Evolutionary conservation across 1,140 invertebrate species (phyloP), one percentile per base, ranked within the genome.

Genomic region (Lerema accius): DNA sequence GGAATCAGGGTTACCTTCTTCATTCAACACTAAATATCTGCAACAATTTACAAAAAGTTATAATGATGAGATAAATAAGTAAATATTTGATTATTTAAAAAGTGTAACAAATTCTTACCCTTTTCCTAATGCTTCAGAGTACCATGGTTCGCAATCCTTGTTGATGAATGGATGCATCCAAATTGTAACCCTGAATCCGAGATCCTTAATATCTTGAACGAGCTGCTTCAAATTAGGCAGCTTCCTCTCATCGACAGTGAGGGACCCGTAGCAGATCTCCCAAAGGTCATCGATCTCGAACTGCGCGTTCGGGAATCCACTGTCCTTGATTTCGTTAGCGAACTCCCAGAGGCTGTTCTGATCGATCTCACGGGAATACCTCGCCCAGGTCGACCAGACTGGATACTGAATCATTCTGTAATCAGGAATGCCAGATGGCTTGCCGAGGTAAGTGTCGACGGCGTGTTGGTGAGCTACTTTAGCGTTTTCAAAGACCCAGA

Each of bases 121-220:
- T 23, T 93, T 92, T 0, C 81, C 70, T 35, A 91, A 78, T 51
- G 94, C 94, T 11, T 92, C 82, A 0, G 91, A 72, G 56, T 93
- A 93, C 69, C 93, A 95, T 4, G 92, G 92, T 3, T 92, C 80
- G 74, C 96, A 98, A 39, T 94, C 92, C 50, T 93, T 91, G 76
- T 97, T 97, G 23, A 97, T 95, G 73, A 98, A 98, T 0, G 97
- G 97, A 93, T 98, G 97, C 17, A 97, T 94, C 96, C 97, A 98
- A 0, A 98, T 80, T 0, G 96, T 95, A 0, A 96, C 94, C 3
- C 94, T 91, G 73, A 96, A 97, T 0, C 94, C 94, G 51, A 94
- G 84, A 0, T 75, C 63, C 67, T 96, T 94, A 0, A 97, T 79
- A n/a, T 93, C 76, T 3, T 91, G 76, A 0, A 93, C 89, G 0